Conservation (phyloP, 2,888 invertebrate genomes). For the Brassicogethes aeneus region DNA sequence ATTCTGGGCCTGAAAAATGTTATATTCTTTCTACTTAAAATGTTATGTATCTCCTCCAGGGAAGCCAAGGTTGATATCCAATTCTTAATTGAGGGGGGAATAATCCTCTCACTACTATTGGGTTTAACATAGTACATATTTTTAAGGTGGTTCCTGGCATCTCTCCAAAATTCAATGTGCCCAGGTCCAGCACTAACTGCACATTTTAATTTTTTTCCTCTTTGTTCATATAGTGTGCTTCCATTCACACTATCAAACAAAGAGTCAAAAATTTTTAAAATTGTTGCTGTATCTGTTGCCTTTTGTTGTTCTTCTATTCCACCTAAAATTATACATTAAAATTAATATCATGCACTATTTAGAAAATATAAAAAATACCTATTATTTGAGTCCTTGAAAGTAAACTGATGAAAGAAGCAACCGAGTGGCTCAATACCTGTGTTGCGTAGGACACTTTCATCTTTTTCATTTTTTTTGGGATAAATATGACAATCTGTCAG, state of each 20-base stretch:
- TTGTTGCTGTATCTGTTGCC: conserved; percentile 4
- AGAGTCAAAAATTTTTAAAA: too few species aligned
- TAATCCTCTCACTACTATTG: background rate
- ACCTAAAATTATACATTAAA: background rate
- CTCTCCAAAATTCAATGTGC: too few species aligned
- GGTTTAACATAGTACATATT: conserved; percentile 5
- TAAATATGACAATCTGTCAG: background rate
- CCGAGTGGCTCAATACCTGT: conserved; percentile 11
- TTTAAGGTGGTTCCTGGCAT: too few species aligned
- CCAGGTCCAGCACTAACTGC: too few species aligned
- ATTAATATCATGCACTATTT: too few species aligned
- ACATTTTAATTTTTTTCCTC: too few species aligned
- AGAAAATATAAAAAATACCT: too few species aligned
- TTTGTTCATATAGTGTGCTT: too few species aligned
- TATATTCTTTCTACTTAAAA: background rate
- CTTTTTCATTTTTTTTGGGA: conserved; percentile 7
- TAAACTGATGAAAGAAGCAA: conserved; percentile 7
- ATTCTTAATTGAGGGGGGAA: conserved; percentile 8
- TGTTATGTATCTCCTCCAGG: conserved; percentile 3
- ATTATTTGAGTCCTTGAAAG: background rate
- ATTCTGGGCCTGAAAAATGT: conserved; percentile 3
- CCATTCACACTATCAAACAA: too few species aligned
- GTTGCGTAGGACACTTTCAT: conserved; percentile 11
- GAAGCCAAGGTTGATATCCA: conserved; percentile 6
- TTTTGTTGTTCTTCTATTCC: background rate